Conservation (phyloP, 2,888 invertebrate genomes). For the Volucella bombylans region DNA sequence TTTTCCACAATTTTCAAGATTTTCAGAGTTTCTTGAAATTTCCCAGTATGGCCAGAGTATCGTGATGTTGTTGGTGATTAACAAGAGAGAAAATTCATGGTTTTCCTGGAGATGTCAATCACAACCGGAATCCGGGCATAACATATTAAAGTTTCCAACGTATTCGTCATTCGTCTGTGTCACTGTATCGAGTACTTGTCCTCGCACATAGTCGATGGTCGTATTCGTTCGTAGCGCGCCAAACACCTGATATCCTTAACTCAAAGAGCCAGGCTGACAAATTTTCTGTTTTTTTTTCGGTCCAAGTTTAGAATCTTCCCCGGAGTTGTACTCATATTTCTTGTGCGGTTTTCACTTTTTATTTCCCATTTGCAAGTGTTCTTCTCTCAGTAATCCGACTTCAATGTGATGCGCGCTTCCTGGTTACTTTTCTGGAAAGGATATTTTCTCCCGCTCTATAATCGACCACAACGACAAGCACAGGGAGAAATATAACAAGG, state of each 20-base stretch:
- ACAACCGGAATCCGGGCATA: constrained; percentile 20
- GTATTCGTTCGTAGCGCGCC: constrained; percentile 5
- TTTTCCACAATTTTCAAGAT: background rate
- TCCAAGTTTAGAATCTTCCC: constrained; percentile 17
- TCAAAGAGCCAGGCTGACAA: background rate
- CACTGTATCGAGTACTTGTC: background rate
- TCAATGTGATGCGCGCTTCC: constrained; percentile 25
- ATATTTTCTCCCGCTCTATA: constrained; percentile 42
- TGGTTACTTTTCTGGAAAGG: constrained; percentile 54
- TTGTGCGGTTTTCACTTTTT: constrained; percentile 48
- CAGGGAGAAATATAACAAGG: constrained; percentile 49
- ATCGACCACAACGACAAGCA: background rate
- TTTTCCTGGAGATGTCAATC: background rate
- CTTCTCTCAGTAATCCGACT: constrained; percentile 1
- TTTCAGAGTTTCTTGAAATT: too few relatives aligned
- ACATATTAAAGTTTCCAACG: constrained; percentile 7
- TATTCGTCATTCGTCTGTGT: constrained; percentile 12
- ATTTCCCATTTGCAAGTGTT: constrained; percentile 34
- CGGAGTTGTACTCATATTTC: constrained; percentile 8
- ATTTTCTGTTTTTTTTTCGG: constrained; percentile 1
- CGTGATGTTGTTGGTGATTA: background rate
- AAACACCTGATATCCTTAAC: constrained; percentile 43
- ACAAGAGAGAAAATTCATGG: background rate
- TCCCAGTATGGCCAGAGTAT: background rate
- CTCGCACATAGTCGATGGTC: background rate